A percentile compares a stretch with the other conserved stretches of the same genome.
Conservation (phyloP, 2,113 vertebrate species). For the Rynchops niger region DNA sequence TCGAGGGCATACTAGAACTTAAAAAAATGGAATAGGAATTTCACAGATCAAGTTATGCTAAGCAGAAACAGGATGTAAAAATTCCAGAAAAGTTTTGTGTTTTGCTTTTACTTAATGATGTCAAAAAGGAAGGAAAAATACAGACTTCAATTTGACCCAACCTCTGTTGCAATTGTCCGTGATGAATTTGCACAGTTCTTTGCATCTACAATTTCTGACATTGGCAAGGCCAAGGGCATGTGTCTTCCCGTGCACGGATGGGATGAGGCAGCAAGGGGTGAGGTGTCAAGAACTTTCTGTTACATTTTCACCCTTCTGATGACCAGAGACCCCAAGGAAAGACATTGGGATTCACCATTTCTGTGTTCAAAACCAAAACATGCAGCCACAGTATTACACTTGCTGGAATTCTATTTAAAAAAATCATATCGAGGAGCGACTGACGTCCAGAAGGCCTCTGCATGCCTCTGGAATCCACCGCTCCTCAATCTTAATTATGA, state of each 20-base stretch:
- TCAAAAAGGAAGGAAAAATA: background rate
- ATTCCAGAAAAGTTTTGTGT: background rate
- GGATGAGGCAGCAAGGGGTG: background rate
- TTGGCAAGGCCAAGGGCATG: background rate
- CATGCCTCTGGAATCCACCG: background rate
- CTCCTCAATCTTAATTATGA: background rate
- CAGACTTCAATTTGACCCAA: rapidly evolving
- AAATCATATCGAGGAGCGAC: background rate
- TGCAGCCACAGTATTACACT: rapidly evolving
- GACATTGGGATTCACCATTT: background rate
- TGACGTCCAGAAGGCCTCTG: background rate
- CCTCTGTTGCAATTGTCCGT: rapidly evolving
- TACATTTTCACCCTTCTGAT: background rate
- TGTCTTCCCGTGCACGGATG: rapidly evolving
- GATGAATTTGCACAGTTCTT: background rate
- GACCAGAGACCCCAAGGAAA: background rate
- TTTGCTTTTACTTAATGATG: background rate
- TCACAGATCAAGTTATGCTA: background rate
- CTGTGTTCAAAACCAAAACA: background rate
- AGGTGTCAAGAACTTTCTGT: background rate
- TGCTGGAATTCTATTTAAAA: background rate
- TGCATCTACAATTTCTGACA: background rate
- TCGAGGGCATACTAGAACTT: background rate
- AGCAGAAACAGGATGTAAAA: background rate
- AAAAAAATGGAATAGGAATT: background rate